Percentiles rank a stretch among this genome's conserved stretches.
These are phyloP conservation scores for Takifugu bimaculatus DNA, from an alignment of 2,113 vertebrate genomes.

Conservation along the genomic window DNA sequence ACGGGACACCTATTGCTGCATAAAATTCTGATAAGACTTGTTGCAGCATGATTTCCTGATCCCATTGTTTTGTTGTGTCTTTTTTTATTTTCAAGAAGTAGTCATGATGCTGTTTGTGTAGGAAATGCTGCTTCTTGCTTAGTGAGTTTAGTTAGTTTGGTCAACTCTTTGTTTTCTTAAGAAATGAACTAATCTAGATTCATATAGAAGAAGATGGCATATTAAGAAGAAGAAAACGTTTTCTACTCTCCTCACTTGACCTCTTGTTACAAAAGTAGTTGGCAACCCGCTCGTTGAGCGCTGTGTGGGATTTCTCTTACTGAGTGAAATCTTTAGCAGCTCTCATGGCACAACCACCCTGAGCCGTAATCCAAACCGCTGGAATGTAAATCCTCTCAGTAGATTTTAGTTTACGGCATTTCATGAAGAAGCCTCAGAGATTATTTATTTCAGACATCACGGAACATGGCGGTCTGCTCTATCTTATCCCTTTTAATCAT, in stretches of 20 bases:
- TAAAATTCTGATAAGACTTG: too few relatives aligned
- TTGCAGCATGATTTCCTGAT: too few relatives aligned
- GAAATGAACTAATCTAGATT: constrained; percentile 12
- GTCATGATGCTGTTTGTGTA: too few relatives aligned
- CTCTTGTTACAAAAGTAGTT: constrained; percentile 45
- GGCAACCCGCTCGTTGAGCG: constrained; percentile 20
- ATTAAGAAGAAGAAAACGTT: constrained; percentile 3
- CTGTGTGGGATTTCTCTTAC: constrained; percentile 49
- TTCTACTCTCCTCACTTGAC: constrained; percentile 18
- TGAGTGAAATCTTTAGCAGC: constrained; percentile 53
- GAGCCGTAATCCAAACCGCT: constrained; percentile 65
- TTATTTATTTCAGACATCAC: constrained; percentile 36
- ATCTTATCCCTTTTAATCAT: too few relatives aligned
- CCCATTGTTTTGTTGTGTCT: too few relatives aligned
- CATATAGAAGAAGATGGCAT: constrained; percentile 11
- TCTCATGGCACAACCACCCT: constrained; percentile 45
- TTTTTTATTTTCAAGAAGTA: too few relatives aligned
- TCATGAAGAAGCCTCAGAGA: constrained; percentile 39
- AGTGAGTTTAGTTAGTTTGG: background rate
- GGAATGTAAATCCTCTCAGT: constrained; percentile 47
- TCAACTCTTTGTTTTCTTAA: background rate
- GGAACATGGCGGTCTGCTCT: constrained; percentile 34
- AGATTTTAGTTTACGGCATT: constrained; percentile 44
- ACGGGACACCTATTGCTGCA: too few relatives aligned
- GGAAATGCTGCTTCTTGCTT: too few relatives aligned